Evolutionary conservation across 2,797 vertebrate genomes (phyloP).

Genomic region (Denticeps clupeoides): DNA sequence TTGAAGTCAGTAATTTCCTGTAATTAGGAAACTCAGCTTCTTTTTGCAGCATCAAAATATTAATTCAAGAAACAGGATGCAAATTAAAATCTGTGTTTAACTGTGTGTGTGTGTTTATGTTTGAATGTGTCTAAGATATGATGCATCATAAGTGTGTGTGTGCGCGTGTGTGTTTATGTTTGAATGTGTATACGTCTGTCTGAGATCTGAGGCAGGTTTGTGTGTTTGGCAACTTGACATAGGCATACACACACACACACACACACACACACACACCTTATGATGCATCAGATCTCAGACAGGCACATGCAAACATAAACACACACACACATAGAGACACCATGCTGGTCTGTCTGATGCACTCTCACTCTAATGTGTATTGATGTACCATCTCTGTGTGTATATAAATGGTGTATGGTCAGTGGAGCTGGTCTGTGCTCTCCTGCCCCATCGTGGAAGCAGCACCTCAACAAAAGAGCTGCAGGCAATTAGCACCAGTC

Average conservation of each 20-base stretch:
- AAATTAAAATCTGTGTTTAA: neutral
- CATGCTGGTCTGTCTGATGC: too few species aligned
- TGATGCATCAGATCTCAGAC: neutral
- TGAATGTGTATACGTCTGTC: neutral
- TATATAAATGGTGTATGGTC: too few species aligned
- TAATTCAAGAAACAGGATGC: too few species aligned
- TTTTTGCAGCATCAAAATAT: too few species aligned
- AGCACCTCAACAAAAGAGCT: slow-evolving; percentile 34
- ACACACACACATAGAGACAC: neutral
- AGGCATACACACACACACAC: too few species aligned
- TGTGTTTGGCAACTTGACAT: too few species aligned
- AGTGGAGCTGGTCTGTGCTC: slow-evolving; percentile 23
- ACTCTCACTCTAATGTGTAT: slow-evolving; percentile 28
- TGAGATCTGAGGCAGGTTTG: neutral
- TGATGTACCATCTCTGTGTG: slow-evolving; percentile 32
- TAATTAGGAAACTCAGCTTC: too few species aligned
- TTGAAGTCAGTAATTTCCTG: too few species aligned
- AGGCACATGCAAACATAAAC: neutral
- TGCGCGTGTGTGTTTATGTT: neutral
- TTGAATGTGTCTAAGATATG: neutral
- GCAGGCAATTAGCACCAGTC: too few species aligned
- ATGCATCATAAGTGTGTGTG: neutral
- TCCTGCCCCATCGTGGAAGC: slow-evolving; percentile 30
- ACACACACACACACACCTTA: neutral
- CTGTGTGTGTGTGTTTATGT: neutral